phyloP scores from a whole-genome alignment of 2,113 vertebrate genomes.

The Tiliqua scincoides region DNA sequence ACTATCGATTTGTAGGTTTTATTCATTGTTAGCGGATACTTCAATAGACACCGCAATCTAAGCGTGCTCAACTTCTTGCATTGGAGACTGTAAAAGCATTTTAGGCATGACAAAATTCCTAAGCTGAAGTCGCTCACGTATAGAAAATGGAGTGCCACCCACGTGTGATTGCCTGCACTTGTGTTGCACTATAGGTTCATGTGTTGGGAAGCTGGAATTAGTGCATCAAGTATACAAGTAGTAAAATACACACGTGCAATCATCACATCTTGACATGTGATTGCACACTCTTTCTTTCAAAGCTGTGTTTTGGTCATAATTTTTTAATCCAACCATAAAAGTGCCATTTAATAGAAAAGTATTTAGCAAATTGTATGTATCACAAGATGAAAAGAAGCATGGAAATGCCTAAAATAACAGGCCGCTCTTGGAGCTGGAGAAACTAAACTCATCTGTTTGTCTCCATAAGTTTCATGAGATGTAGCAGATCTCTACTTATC shows the following conservation, averaged over 20 bases:
- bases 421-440: background rate
- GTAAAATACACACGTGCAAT: background rate
- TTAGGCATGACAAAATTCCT: conserved; percentile 7
- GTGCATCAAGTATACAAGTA: background rate
- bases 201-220: background rate
- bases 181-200: background rate
- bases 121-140: background rate
- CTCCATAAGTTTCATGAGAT: background rate
- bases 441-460: background rate
- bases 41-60: conserved; percentile 9
- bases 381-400: background rate
- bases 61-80: background rate
- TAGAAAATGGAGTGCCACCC: background rate
- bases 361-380: background rate
- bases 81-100: background rate
- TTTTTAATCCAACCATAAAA: background rate
- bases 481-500: background rate
- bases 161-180: background rate
- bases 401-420: background rate
- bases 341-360: background rate
- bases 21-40: conserved; percentile 21
- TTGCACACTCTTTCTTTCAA: background rate
- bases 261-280: background rate
- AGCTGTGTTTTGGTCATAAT: background rate
- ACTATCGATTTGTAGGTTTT: conserved; percentile 22